A percentile compares a stretch with the other conserved stretches of the same genome.
Conservation (phyloP, 1,140 invertebrate genomes). For the Neodiprion virginianus region DNA sequence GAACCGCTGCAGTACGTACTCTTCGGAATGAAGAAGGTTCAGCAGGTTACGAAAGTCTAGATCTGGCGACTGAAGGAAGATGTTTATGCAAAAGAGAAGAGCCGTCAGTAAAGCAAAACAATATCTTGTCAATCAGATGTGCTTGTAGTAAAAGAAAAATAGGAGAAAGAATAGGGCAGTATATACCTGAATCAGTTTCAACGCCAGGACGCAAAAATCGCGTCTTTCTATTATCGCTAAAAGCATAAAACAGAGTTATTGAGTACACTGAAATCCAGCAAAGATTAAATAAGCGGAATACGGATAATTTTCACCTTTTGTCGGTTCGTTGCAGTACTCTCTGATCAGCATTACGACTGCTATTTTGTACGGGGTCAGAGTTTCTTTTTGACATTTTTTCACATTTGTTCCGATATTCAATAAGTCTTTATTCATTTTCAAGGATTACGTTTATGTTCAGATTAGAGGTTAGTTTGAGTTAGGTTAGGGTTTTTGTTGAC, state of each 20-base stretch:
- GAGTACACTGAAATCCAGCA: conserved; percentile 22
- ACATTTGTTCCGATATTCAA: conserved; percentile 50
- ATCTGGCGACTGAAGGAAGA: conserved; percentile 65
- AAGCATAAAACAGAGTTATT: conserved; percentile 33
- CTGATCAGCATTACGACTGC: conserved; percentile 63
- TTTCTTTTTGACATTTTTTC: conserved; percentile 55
- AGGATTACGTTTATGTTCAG: neutral
- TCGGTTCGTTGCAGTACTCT: conserved; percentile 60
- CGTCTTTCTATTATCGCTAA: conserved; percentile 53
- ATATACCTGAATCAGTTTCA: conserved; percentile 69
- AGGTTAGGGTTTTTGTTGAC: too few relatives aligned
- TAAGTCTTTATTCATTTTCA: conserved; percentile 53
- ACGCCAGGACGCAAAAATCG: conserved; percentile 68
- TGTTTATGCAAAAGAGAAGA: conserved; percentile 13
- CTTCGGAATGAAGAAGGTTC: conserved; percentile 62
- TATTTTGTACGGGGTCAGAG: conserved; percentile 65
- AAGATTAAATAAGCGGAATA: conserved; percentile 28
- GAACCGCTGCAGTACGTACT: conserved; percentile 63
- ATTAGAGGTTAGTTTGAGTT: too few relatives aligned
- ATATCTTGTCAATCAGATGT: neutral
- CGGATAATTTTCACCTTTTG: conserved; percentile 51
- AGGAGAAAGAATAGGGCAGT: neutral
- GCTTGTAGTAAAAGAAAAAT: conserved; percentile 4
- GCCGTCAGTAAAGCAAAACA: conserved; percentile 6
- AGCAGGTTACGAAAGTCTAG: conserved; percentile 67